Evolutionary conservation across 1,140 invertebrate species (phyloP).

Genomic region (Tyrophagus putrescentiae): DNA sequence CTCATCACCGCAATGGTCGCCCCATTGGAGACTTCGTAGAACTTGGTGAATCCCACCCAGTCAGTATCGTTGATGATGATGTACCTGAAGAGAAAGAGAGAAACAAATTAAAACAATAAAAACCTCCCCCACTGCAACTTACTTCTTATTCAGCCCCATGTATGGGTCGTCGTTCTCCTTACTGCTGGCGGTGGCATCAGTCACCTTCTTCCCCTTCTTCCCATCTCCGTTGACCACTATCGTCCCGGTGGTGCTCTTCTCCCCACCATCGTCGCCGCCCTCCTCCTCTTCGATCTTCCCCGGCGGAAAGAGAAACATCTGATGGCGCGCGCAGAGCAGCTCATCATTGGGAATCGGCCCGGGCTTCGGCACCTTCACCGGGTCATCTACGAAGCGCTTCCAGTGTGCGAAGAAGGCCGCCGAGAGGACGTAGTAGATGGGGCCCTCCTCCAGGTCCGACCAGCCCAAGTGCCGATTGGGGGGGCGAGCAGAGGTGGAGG

Average conservation of each 20-base stretch:
- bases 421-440: not conserved
- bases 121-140: too few species aligned
- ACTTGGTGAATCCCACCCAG: not conserved
- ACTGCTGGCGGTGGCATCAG: too few species aligned
- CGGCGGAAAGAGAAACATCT: constrained; percentile 2
- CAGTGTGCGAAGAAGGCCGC: not conserved
- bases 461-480: too few species aligned
- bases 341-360: not conserved
- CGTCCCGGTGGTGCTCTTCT: too few species aligned
- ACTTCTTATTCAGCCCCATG: constrained; percentile 10
- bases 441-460: not conserved
- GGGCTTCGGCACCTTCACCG: too few species aligned
- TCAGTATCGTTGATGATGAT: not conserved
- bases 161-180: not conserved
- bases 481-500: too few species aligned
- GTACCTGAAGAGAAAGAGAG: not conserved
- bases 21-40: not conserved
- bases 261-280: too few species aligned
- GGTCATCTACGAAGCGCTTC: too few species aligned
- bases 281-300: too few species aligned
- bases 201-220: too few species aligned
- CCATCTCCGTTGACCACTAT: too few species aligned
- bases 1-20: constrained; percentile 10
- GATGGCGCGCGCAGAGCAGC: not conserved
- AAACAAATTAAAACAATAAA: constrained; percentile 1